Evolutionary conservation across 1,140 invertebrate genomes (phyloP), one percentile per base, ranked within the genome.

Genomic region (Lycorma delicatula): DNA sequence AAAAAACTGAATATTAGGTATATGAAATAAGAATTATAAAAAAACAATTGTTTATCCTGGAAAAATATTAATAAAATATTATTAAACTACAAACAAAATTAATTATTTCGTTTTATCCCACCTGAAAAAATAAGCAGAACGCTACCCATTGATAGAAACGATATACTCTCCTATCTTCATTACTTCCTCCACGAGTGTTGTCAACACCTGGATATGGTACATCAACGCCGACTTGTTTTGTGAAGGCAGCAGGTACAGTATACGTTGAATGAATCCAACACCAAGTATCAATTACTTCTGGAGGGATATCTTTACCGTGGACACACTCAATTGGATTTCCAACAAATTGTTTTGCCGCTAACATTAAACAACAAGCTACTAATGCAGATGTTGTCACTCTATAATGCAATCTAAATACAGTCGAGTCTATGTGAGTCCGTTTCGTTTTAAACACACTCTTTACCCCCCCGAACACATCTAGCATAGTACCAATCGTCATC

Each of bases 211-310:
- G 85, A 75, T 86, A 86, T 23, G 85, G 83, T 46, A 81, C 77
- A 66, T 83, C 79, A 51, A 77, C 74, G 34, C 79, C 80, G 58
- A 76, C 74, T 61, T 74, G 75, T 56, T 78, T 77, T 51, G 77
- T 74, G 70, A 84, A 83, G 63, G 83, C 84, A 60, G 81, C 79
- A 44, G 83, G 83, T 58, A 91, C 82, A 46, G 86, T 86, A 75
- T 90, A 93, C 22, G 90, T 93, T 58, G 89, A 90, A 70, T 91
- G 87, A 68, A 94, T 91, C 91, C 91, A 96, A 77, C 92, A 95
- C 74, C 89, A 93, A 31, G 91, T 90, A 74, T 94, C 92, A 65
- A 93, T 80, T 54, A 89, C 87, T 71, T 89, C 87, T 73, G 88
- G 85, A 25, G 88, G 86, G 69, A 92, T 87, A 68, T 91, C 88